Evolutionary conservation across 2,113 vertebrate genomes (phyloP).

Genomic region (Donacobius atricapilla): DNA sequence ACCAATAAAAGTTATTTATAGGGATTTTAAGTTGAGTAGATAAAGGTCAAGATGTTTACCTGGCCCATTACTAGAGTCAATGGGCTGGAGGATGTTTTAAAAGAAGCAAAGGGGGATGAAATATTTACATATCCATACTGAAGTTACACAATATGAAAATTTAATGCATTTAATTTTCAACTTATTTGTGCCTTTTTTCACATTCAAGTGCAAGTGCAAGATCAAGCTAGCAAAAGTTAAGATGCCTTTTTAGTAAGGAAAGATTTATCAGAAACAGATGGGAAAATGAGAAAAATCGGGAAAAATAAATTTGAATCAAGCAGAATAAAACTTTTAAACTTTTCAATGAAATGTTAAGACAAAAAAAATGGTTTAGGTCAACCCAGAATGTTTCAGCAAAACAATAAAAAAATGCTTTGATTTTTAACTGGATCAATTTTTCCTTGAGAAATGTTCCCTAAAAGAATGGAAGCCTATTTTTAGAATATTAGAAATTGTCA

Average conservation of each 20-base stretch:
- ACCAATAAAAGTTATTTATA: conserved; percentile 35
- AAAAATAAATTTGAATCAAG: not conserved
- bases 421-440: not conserved
- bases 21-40: conserved; percentile 18
- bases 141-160: not conserved
- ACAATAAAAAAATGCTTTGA: not conserved
- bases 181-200: not conserved
- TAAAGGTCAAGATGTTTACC: conserved; percentile 48
- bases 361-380: not conserved
- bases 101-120: conserved; percentile 6
- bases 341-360: not conserved
- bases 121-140: not conserved
- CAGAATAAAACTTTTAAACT: not conserved
- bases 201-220: not conserved
- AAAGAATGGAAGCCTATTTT: not conserved
- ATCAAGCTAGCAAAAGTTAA: not conserved
- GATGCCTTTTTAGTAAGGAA: not conserved
- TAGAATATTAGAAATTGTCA: not conserved
- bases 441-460: not conserved
- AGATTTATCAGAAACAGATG: not conserved
- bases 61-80: conserved; percentile 9
- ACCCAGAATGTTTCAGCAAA: not conserved
- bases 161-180: conserved; percentile 4
- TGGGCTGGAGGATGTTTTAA: not conserved
- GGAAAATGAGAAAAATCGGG: not conserved